phyloP scores from a whole-genome alignment of 1,140 invertebrate genomes.

The Melipona quadrifasciata region DNA sequence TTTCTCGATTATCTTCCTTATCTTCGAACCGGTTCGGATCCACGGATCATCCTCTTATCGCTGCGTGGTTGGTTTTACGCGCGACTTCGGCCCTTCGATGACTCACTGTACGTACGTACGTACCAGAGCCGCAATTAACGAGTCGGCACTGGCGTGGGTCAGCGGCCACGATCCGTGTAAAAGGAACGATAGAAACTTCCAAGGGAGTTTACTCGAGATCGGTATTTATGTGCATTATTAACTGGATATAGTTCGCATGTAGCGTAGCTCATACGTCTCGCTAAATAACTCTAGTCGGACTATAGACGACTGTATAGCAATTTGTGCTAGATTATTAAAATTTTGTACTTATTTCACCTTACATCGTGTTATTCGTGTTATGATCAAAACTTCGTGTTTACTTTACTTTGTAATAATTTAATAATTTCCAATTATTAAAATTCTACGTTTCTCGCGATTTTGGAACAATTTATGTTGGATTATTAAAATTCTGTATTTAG shows the following conservation, averaged over 20 bases:
- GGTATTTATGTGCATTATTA: not conserved
- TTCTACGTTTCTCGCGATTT: too few relatives aligned
- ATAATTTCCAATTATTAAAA: too few relatives aligned
- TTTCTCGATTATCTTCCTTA: constrained; percentile 38
- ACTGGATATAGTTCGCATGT: not conserved
- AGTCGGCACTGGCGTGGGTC: constrained; percentile 11
- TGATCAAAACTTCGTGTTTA: too few relatives aligned
- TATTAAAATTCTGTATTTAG: too few relatives aligned
- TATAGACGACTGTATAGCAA: too few relatives aligned
- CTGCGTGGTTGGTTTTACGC: constrained; percentile 13
- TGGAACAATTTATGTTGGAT: too few relatives aligned
- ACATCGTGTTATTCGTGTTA: too few relatives aligned
- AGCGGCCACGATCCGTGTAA: not conserved
- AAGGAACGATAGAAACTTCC: not conserved
- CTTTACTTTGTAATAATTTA: too few relatives aligned
- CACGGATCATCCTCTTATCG: constrained; percentile 42
- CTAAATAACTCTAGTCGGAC: too few relatives aligned
- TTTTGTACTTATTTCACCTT: too few relatives aligned
- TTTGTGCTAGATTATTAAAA: too few relatives aligned
- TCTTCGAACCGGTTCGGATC: constrained; percentile 52
- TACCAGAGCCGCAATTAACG: constrained; percentile 24
- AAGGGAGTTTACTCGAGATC: not conserved
- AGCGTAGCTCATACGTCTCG: too few relatives aligned
- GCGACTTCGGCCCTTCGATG: not conserved
- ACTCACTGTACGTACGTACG: constrained; percentile 19